Base-by-base conservation (phyloP, 2,888 invertebrate species). In the Xiphydria camelus region DNA sequence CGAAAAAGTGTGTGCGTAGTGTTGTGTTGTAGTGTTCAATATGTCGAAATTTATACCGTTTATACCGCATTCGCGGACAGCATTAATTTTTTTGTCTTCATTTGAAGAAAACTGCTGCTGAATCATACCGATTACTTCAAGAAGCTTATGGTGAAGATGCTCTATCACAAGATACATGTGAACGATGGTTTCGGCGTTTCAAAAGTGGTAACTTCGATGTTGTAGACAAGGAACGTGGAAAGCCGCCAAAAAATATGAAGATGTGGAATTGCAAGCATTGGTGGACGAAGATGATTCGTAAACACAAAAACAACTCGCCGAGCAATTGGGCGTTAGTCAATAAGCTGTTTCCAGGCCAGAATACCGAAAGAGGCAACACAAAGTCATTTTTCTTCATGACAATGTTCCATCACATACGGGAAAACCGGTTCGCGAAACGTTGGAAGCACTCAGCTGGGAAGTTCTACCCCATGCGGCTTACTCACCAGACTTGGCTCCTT, bases 131-230 rank as follows among this genome's bases (percentile, higher is more conserved):
- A 15, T 32, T 32, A 15, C 32, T 32, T 10, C 12, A 12, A 32
- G 32, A 32, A 32, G 14, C 32, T 32, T 6, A 50, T 26, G 41
- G 33, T 22, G 51, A 51, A 4, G 3, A 42, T 43, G 33, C 41
- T 44, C 36, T 32, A 26, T 17, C 21, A 5, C 20, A 12, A 4
- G 19, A 4, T 34, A 34, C 23, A 5, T 40, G 40, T 10, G 17
- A 25, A 7, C 1, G 18, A 12, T 48, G 45, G 48, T 48, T 51
- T 48, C 19, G 7, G 29, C 46, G 42, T 5, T 55, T 47, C 17
- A 49, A 41, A 49, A 53, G 36, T 51, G 39, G 34, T 23, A 38
- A 51, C 51, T 51, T 53, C 43, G 45, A 49, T 37, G 10, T 49
- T 4, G 34, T 36, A 41, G 52, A 53, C 46, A 47, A 54, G 12